Percentiles rank a stretch among this genome's conserved stretches.
phyloP scores from a whole-genome alignment of 35 echinoderm and acorn worm species.

The Ophioderma brevispina region DNA sequence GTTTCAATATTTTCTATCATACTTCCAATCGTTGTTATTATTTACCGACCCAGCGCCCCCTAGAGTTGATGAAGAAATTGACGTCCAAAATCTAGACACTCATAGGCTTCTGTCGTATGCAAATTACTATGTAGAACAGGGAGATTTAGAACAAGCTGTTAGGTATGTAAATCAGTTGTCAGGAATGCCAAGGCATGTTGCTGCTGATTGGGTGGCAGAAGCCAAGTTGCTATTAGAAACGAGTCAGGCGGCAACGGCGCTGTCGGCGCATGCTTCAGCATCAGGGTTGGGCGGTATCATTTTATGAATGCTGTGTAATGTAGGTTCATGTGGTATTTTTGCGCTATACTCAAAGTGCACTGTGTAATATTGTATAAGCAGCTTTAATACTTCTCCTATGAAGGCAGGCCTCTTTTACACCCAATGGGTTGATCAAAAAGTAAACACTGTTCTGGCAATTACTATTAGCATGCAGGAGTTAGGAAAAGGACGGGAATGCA shows the following conservation, averaged over 20 bases:
- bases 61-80: conserved; percentile 51
- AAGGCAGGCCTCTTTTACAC: too few relatives aligned
- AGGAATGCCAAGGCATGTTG: conserved; percentile 90
- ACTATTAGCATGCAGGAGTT: too few relatives aligned
- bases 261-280: conserved; percentile 90
- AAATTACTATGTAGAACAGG: conserved; percentile 72
- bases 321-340: neutral
- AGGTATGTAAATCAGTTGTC: conserved; percentile 87
- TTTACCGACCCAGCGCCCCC: conserved; percentile 65
- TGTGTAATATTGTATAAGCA: too few relatives aligned
- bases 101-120: conserved; percentile 84
- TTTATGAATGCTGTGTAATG: conserved; percentile 50
- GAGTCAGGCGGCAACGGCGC: conserved; percentile 77
- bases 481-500: too few relatives aligned
- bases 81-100: conserved; percentile 55
- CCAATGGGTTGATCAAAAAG: too few relatives aligned
- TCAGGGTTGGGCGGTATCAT: conserved; percentile 84
- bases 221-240: conserved; percentile 91
- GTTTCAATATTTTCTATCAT: conserved; percentile 83
- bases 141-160: conserved; percentile 93
- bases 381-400: too few relatives aligned
- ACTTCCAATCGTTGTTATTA: conserved; percentile 86
- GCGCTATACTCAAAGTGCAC: too few relatives aligned
- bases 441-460: too few relatives aligned
- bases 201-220: conserved; percentile 92